phyloP scores from a whole-genome alignment of 1,140 invertebrate genomes.

The Monochamus saltuarius region DNA sequence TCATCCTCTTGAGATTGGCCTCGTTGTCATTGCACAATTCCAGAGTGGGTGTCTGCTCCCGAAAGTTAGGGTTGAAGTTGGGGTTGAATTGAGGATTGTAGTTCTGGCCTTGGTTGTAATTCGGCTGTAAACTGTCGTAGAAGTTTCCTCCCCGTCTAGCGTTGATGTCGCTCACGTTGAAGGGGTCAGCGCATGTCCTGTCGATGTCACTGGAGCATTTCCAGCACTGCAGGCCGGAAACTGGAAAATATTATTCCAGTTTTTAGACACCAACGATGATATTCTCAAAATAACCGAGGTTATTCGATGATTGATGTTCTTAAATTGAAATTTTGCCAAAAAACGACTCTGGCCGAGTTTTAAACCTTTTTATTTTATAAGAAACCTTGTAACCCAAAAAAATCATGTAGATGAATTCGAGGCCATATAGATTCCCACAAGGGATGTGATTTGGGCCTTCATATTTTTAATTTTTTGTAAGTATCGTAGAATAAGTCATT shows the following conservation, averaged over 20 bases:
- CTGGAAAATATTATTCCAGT: no score
- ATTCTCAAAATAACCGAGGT: background rate
- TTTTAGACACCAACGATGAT: no score
- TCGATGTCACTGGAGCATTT: constrained; percentile 34
- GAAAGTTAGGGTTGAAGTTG: background rate
- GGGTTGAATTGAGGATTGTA: constrained; percentile 23
- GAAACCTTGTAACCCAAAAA: no score
- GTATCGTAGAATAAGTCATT: no score
- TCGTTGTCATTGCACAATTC: constrained; percentile 31
- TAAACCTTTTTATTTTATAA: no score
- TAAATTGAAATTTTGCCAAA: no score
- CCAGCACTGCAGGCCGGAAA: constrained; percentile 29
- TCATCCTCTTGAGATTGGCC: constrained; percentile 30
- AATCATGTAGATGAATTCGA: no score
- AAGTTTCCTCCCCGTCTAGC: constrained; percentile 13
- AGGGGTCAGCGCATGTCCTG: constrained; percentile 24
- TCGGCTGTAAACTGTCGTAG: constrained; percentile 16
- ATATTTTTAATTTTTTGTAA: no score
- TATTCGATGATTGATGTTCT: no score
- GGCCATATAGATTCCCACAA: no score
- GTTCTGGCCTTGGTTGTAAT: constrained; percentile 23
- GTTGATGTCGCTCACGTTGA: constrained; percentile 23
- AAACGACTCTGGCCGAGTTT: no score
- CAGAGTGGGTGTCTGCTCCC: constrained; percentile 13
- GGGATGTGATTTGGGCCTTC: no score